These are phyloP conservation scores for Lampris megalopsis DNA, from an alignment of 2,113 vertebrate genomes.

Conservation along the genomic window DNA sequence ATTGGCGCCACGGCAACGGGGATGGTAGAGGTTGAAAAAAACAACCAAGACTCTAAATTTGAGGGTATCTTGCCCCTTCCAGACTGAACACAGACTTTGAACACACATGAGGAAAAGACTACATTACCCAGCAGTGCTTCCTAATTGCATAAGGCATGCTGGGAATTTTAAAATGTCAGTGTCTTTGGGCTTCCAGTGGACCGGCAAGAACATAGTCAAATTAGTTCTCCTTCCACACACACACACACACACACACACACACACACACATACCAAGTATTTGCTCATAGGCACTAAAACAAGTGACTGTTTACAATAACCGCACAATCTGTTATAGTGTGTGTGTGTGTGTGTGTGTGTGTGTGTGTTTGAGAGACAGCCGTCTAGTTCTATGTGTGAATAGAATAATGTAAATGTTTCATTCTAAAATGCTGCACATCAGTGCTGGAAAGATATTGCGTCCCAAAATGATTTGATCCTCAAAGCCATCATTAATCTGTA, in stretches of 20 bases:
- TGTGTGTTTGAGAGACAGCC: neutral
- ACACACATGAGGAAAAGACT: slow-evolving; percentile 14
- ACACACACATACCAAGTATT: slow-evolving; percentile 34
- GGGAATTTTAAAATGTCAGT: slow-evolving; percentile 34
- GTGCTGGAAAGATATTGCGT: too few relatives aligned
- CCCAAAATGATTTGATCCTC: too few relatives aligned
- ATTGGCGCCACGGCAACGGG: neutral
- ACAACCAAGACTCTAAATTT: neutral
- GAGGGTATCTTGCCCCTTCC: too few relatives aligned
- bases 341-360: slow-evolving; percentile 16
- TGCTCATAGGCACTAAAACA: slow-evolving; percentile 46
- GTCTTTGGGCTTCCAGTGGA: slow-evolving; percentile 26
- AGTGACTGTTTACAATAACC: slow-evolving; percentile 56
- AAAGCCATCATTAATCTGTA: too few relatives aligned
- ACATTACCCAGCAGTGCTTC: slow-evolving; percentile 28
- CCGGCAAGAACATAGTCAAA: slow-evolving; percentile 28
- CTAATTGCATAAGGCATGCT: neutral
- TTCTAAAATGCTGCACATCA: slow-evolving; percentile 24
- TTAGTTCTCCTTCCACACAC: slow-evolving; percentile 25
- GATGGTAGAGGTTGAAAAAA: neutral
- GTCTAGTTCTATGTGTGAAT: neutral
- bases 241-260: slow-evolving; percentile 58
- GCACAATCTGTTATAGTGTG: slow-evolving; percentile 4
- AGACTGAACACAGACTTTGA: slow-evolving; percentile 48
- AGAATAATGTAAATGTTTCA: neutral